Conservation (phyloP, 2,888 invertebrate species). For the Pollenia griseotomentosa region DNA sequence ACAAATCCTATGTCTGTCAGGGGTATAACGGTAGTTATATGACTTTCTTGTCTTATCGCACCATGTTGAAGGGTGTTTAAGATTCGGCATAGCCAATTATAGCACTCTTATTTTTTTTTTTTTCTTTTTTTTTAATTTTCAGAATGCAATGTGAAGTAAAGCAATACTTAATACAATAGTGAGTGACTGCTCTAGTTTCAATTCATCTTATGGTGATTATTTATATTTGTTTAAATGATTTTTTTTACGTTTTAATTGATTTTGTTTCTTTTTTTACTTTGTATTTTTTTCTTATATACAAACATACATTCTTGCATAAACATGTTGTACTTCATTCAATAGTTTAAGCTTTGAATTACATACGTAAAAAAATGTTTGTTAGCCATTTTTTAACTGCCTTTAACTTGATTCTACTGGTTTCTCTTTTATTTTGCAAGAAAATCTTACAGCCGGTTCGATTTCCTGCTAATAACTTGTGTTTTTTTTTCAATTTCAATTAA, state of each 20-base stretch:
- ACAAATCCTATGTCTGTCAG: too few relatives aligned
- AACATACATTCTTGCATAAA: background rate
- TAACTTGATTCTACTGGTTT: slow-evolving; percentile 52
- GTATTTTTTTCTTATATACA: background rate
- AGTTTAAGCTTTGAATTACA: background rate
- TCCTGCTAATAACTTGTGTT: slow-evolving; percentile 76
- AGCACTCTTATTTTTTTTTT: too few relatives aligned
- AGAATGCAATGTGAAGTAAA: background rate
- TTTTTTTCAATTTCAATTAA: slow-evolving; percentile 41
- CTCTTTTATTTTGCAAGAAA: slow-evolving; percentile 59
- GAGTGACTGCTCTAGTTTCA: background rate
- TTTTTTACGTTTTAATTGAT: background rate
- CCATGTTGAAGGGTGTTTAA: too few relatives aligned
- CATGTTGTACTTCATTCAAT: background rate
- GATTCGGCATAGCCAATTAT: too few relatives aligned
- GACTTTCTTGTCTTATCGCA: too few relatives aligned
- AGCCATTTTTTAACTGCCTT: slow-evolving; percentile 32
- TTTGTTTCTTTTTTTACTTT: background rate
- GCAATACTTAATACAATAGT: too few relatives aligned
- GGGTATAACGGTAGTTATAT: too few relatives aligned
- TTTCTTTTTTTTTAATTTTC: too few relatives aligned
- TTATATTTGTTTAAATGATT: background rate
- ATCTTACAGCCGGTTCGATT: slow-evolving; percentile 78
- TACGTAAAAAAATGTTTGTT: slow-evolving; percentile 19
- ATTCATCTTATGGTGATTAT: slow-evolving; percentile 19